Evolutionary conservation across 1,140 invertebrate genomes (phyloP).

Genomic region (Lepidurus apus): DNA sequence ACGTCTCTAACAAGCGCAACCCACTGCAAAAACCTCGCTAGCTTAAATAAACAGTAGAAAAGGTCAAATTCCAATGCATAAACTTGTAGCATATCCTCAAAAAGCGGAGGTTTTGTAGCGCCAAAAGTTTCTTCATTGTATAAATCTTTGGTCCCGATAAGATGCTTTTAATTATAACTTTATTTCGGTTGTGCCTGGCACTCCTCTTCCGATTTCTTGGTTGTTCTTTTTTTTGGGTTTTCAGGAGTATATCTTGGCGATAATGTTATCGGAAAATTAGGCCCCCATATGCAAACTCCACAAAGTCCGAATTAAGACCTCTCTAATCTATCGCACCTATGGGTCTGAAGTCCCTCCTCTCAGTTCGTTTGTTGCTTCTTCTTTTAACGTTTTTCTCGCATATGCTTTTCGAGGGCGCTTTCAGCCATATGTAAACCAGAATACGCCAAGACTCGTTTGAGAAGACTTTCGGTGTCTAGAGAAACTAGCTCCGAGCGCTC

Average conservation of each 20-base stretch:
- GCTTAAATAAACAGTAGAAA: neutral
- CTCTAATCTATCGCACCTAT: neutral
- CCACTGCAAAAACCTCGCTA: neutral
- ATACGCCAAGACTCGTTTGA: neutral
- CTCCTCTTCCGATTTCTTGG: neutral
- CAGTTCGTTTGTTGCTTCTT: neutral
- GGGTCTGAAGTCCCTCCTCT: neutral
- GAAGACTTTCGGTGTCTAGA: neutral
- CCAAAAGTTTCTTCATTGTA: neutral
- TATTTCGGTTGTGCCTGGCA: neutral
- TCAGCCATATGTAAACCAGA: neutral
- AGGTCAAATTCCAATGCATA: neutral
- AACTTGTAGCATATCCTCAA: neutral
- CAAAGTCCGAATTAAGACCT: neutral
- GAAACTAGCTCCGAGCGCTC: slow-evolving; percentile 9
- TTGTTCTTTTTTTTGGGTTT: neutral
- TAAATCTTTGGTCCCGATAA: neutral
- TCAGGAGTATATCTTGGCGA: neutral
- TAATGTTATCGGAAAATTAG: neutral
- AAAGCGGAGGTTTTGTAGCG: neutral
- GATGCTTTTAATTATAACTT: neutral
- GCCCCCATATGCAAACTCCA: neutral
- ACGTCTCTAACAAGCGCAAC: neutral
- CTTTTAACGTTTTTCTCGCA: neutral
- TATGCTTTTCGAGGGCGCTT: neutral